Evolutionary conservation across 2,888 invertebrate genomes (phyloP), one percentile per base, ranked within the genome.

Genomic region (Dryobotodes eremita): DNA sequence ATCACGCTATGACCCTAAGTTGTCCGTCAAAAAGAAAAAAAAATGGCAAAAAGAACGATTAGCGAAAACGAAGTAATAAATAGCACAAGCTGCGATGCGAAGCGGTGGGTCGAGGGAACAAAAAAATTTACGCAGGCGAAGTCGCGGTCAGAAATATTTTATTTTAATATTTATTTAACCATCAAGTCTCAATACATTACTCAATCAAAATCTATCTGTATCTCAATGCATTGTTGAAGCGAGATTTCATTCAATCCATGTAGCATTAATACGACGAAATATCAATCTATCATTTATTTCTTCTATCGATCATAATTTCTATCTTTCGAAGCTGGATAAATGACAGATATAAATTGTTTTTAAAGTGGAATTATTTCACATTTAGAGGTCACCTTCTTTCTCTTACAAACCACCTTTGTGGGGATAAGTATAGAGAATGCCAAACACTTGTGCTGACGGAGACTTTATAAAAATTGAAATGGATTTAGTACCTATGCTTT

Each of bases 261-360:
- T 36, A 66, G 26, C 50, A 64, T 53, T 74, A 64, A 17, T 59
- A 50, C 13, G 36, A 57, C 17, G 11, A 71, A 57, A 69, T 75
- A 69, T 64, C 55, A 71, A 77, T 77, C 4, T 31, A 75, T 86
- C 79, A 72, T 50, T 42, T 11, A 13, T 61, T 72, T 70, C 26
- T 70, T 26, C 5, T 23, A 83, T 72, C 69, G 23, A 79, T 83
- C 69, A 86, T 75, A 66, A 69, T 66, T 64, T 74, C 1, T 59
- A 46, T 73, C 8, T 59, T 36, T 68, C 17, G 46, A 10, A 26
- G 7, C 50, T 46, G 2, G 11, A 64, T 59, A 69, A 57, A 53
- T 57, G 65, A 73, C 26, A 71, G 36, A 55, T 57, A 73, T 31
- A 59, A 85, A 85, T 85, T 53, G 57, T n/a, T 81, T 68, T 62